phyloP scores from a whole-genome alignment of 2,888 invertebrate genomes.

The Tipula vernalis region DNA sequence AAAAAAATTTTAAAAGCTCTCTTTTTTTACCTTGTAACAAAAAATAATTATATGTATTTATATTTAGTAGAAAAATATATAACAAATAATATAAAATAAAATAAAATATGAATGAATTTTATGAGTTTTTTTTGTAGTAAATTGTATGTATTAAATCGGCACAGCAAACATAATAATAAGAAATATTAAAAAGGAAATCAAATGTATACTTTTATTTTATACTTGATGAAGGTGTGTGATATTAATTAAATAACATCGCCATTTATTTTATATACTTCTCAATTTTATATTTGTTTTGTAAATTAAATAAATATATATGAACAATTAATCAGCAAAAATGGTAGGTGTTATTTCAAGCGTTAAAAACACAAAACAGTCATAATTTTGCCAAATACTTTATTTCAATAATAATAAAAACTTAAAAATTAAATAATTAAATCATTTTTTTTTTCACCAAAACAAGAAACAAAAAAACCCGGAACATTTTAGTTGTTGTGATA shows the following conservation, averaged over 20 bases:
- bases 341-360: slow-evolving; percentile 12
- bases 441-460: not conserved
- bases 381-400: slow-evolving; percentile 6
- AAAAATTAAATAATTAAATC: not conserved
- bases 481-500: not conserved
- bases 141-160: not conserved
- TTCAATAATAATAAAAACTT: not conserved
- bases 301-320: slow-evolving; percentile 5
- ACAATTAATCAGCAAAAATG: slow-evolving; percentile 11
- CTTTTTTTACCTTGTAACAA: not conserved
- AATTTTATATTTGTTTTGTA: not conserved
- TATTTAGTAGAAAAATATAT: not conserved
- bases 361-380: slow-evolving; percentile 11
- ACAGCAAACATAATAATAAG: slow-evolving; percentile 8
- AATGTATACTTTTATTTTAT: not conserved
- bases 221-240: not conserved
- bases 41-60: not conserved
- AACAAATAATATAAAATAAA: not conserved
- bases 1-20: not conserved
- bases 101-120: not conserved
- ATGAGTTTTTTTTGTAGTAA: not conserved
- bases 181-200: not conserved
- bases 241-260: not conserved
- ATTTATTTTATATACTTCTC: not conserved
- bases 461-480: not conserved